Conservation (phyloP, 1,140 invertebrate species). For the Riptortus pedestris region DNA sequence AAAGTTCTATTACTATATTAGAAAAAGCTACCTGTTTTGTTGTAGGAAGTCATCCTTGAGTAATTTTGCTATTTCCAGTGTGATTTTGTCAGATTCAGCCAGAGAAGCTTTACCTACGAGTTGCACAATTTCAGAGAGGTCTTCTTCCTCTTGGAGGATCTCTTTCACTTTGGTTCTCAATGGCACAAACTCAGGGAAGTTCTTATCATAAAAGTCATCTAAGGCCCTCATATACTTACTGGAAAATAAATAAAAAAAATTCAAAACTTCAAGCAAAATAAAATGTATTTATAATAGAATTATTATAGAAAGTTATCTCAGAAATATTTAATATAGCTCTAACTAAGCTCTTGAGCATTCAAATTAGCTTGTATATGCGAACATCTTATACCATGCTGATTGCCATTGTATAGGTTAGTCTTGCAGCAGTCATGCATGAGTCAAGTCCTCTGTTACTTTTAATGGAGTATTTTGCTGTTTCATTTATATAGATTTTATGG, state of each 20-base stretch:
- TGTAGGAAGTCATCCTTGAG: constrained; percentile 99
- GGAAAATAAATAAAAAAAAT: constrained; percentile 37
- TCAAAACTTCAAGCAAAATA: constrained; percentile 16
- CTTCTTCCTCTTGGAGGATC: constrained; percentile 98
- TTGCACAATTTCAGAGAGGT: constrained; percentile 99
- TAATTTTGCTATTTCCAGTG: constrained; percentile 94
- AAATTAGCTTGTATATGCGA: too few relatives aligned
- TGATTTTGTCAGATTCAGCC: constrained; percentile 98
- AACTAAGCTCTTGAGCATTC: too few relatives aligned
- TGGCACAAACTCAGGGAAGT: constrained; percentile 97
- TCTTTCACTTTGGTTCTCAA: constrained; percentile 87
- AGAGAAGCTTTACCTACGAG: constrained; percentile 97
- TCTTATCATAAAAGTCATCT: constrained; percentile 99
- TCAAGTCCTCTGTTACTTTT: too few relatives aligned
- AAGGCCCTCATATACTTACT: constrained; percentile 96
- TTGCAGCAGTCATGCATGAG: too few relatives aligned
- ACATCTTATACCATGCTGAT: too few relatives aligned
- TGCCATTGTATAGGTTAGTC: too few relatives aligned
- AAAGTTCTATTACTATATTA: too few relatives aligned
- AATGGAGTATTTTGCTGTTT: too few relatives aligned
- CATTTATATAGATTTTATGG: too few relatives aligned
- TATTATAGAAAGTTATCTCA: not conserved
- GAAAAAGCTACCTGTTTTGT: constrained; percentile 89
- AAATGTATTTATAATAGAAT: constrained; percentile 6
- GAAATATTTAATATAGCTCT: too few relatives aligned